Base-by-base conservation (phyloP, 2,113 vertebrate genomes). In the Aepyceros melampus region DNA sequence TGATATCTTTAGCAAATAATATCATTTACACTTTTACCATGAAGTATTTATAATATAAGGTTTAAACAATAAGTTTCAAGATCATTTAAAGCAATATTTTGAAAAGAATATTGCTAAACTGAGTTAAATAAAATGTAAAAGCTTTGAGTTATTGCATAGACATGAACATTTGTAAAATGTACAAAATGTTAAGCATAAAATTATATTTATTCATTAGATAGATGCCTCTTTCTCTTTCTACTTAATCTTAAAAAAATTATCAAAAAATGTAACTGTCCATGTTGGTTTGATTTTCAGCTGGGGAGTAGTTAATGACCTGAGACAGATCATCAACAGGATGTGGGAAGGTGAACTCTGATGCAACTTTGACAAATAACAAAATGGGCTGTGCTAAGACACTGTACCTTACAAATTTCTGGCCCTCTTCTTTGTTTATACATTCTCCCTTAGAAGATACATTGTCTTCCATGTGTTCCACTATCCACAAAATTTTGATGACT, bases 1-100 rank as follows among this genome's bases (percentile, higher is more conserved):
- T 82, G 19, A 96, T 96, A 83, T 98, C 55, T 94, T 97, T 47
- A 89, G 79, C 92, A 95, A 98, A 81, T 60, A 56, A 87, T 84
- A 67, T 79, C 79, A 15, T 82, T 97, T 98, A 92, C 2, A 62
- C 47, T 91, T 90, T 82, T 94, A 96, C 25, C 2, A 36, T 93
- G 33, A 94, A 95, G 64, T 51, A 81, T 89, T 92, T 95, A 92
- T 3, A 58, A 33, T 64, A 53, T 47, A 36, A 92, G 6, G 51
- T 91, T 97, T 83, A 96, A 97, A 96, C 3, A 97, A 40, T 79
- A 31, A 90, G 91, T 81, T 91, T 95, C 49, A 88, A 95, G 83
- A 95, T 53, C 0, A 7, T 79, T 79, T 83, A 7, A 89, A 87
- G 12, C 8, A 33, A 95, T 82, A 29, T 67, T 25, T 92, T 97